These are phyloP conservation scores for Fundulus diaphanus DNA, from an alignment of 2,797 vertebrate genomes.

Conservation along the genomic window DNA sequence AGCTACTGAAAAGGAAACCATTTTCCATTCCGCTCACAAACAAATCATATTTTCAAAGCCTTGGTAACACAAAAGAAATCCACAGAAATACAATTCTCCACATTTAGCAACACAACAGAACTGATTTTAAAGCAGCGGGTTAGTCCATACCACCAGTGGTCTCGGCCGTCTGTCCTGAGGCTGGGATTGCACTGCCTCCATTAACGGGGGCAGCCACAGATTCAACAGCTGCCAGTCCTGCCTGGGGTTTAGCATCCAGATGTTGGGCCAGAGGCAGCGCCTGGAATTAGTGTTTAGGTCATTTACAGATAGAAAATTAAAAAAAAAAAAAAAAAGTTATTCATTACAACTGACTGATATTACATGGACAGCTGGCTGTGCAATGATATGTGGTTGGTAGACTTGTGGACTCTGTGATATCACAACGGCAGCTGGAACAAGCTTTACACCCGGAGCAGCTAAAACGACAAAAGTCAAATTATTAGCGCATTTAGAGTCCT, in stretches of 20 bases:
- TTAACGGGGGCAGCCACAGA: constrained; percentile 45
- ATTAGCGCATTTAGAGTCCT: neutral
- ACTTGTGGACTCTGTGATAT: constrained; percentile 92
- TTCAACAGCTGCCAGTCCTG: constrained; percentile 59
- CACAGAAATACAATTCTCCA: neutral
- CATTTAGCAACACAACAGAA: neutral
- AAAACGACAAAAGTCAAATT: constrained; percentile 7
- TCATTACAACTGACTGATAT: neutral
- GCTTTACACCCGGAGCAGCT: constrained; percentile 81
- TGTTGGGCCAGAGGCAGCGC: constrained; percentile 64
- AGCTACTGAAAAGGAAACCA: neutral
- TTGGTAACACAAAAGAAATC: neutral
- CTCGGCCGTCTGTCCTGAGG: constrained; percentile 48
- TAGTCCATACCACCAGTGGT: constrained; percentile 49
- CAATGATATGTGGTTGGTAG: constrained; percentile 88
- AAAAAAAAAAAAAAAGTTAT: too few species aligned
- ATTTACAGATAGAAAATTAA: too few species aligned
- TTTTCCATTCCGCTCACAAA: neutral
- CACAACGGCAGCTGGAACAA: constrained; percentile 86
- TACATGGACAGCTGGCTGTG: constrained; percentile 79
- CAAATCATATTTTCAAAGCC: neutral
- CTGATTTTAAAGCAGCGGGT: constrained; percentile 5
- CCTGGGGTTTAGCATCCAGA: constrained; percentile 64
- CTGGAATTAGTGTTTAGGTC: constrained; percentile 49
- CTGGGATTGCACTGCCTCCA: constrained; percentile 30